Base-by-base conservation (phyloP, 2,888 invertebrate genomes). In the Rotaria socialis region DNA sequence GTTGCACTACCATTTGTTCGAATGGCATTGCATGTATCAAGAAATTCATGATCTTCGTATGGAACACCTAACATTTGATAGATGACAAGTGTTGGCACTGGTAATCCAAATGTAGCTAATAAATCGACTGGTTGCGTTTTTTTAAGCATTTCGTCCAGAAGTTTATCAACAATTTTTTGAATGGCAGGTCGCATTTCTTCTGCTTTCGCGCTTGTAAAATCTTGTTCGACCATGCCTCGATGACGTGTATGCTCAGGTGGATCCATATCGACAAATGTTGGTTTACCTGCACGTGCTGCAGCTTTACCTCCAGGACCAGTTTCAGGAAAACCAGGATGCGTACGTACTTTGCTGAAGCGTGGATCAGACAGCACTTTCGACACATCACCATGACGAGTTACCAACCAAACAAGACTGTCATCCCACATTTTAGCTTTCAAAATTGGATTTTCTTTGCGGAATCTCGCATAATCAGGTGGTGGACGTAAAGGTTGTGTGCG, bases 301-400 rank as follows among this genome's bases (percentile, higher is more conserved):
- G 67, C 67, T 67, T n/a, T 67, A 0, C n/a, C 67, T 27, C n/a
- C 67, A 10, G 67, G 67, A 14, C 67, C 67, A 14, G 35, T 67
- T 67, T 67, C 67, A 27, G 67, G 67, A 67, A 67, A 67, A 14
- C 67, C 67, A 43, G 75, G 75, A 47, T 75, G 75, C 7, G 75
- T 75, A 11, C 75, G 75, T 47, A 75, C 75, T 75, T 75, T 75
- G 11, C 75, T 75, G 75, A 75, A 75, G 43, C 24, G 24, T 75
- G 75, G 24, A 75, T 75, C 75, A n/a, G 24, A 11, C 6, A 75
- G 47, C 8, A 75, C 75, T 75, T 41, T 75, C 8, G 11, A 8
- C 22, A 75, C 75, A 75, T 74, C 75, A 0, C 24, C 14, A n/a
- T 75, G 75, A 22, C 75, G 75, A 24, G 75, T 43, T 22, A 75